phyloP scores from a whole-genome alignment of 2,797 vertebrate genomes.

The Neoniphon sammara region DNA sequence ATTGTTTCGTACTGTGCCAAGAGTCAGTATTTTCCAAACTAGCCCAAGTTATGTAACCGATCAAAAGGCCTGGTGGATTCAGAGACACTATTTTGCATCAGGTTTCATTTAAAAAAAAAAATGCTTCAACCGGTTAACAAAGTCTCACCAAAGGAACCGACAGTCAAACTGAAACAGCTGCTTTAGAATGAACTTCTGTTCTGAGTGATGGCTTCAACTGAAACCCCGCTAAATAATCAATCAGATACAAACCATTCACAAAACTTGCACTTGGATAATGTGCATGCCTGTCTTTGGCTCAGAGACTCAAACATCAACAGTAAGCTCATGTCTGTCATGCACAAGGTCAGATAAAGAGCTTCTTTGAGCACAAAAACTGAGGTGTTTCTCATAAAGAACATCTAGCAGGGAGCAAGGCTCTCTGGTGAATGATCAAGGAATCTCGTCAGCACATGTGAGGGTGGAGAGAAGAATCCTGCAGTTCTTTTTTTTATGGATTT shows the following conservation, averaged over 20 bases:
- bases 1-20: not conserved
- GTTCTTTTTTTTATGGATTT: slow-evolving; percentile 37
- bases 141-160: slow-evolving; percentile 1
- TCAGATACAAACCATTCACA: slow-evolving; percentile 24
- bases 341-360: slow-evolving; percentile 34
- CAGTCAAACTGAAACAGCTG: slow-evolving; percentile 2
- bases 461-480: slow-evolving; percentile 41
- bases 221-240: slow-evolving; percentile 28
- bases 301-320: slow-evolving; percentile 33
- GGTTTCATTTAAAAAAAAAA: no score
- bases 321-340: not conserved
- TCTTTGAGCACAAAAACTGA: slow-evolving; percentile 22
- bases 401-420: slow-evolving; percentile 44
- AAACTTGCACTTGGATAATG: not conserved
- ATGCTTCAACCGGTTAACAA: no score
- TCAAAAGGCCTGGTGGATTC: slow-evolving; percentile 15
- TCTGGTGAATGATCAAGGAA: slow-evolving; percentile 40
- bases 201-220: slow-evolving; percentile 3
- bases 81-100: not conserved
- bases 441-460: slow-evolving; percentile 33
- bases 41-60: slow-evolving; percentile 3
- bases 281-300: not conserved
- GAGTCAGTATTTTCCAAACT: not conserved
- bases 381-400: slow-evolving; percentile 54
- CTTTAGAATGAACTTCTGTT: slow-evolving; percentile 8